Conservation (phyloP, 2,797 vertebrate species). For the Gallinago nigripennis region DNA sequence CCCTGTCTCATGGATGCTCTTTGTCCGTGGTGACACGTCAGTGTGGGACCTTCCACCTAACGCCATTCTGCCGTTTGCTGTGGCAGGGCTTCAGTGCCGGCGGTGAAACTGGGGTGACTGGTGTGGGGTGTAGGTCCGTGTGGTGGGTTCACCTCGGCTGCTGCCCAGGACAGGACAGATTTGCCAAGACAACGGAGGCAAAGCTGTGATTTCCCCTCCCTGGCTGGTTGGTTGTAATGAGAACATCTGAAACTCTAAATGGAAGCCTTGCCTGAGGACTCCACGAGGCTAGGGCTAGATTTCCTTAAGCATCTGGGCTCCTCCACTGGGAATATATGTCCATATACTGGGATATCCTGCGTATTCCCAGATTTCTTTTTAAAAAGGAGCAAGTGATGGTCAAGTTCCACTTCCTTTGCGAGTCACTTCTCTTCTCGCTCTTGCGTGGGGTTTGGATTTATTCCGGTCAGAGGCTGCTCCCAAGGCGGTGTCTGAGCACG, state of each 20-base stretch:
- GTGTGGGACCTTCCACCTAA: no score
- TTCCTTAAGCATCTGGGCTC: background rate
- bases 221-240: background rate
- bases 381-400: background rate
- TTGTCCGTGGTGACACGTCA: no score
- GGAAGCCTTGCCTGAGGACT: background rate
- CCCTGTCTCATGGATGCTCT: fast-evolving
- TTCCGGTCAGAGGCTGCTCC: background rate
- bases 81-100: background rate
- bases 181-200: background rate
- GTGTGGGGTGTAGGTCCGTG: fast-evolving
- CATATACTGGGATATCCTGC: background rate
- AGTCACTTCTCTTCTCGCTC: background rate
- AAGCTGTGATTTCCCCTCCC: background rate
- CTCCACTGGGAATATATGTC: fast-evolving
- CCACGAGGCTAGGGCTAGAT: fast-evolving
- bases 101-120: background rate
- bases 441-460: background rate
- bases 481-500: background rate
- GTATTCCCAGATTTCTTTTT: background rate
- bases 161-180: fast-evolving
- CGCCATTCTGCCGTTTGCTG: background rate
- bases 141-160: background rate
- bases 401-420: background rate
- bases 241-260: background rate